These are phyloP conservation scores for Gnatocerus cornutus DNA, from an alignment of 2,888 invertebrate species.

Conservation along the genomic window DNA sequence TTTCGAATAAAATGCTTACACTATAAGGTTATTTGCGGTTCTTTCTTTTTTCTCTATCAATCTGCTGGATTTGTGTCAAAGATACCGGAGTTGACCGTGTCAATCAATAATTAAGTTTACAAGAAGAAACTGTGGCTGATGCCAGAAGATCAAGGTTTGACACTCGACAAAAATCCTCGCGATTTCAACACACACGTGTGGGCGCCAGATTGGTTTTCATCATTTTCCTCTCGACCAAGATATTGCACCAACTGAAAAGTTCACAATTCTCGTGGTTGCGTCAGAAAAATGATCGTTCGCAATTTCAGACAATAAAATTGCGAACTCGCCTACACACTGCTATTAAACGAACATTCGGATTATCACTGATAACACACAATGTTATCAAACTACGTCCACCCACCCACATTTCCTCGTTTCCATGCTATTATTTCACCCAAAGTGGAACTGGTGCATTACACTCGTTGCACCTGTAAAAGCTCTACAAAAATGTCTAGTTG, in stretches of 20 bases:
- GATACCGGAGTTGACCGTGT: constrained; percentile 34
- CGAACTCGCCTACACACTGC: constrained; percentile 36
- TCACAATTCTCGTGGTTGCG: constrained; percentile 12
- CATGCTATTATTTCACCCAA: constrained; percentile 33
- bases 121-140: constrained; percentile 20
- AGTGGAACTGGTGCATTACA: constrained; percentile 40
- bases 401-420: constrained; percentile 31
- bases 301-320: constrained; percentile 38
- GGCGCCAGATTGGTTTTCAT: constrained; percentile 36
- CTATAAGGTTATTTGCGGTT: constrained; percentile 57
- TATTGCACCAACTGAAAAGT: constrained; percentile 23
- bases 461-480: constrained; percentile 47
- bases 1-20: constrained; percentile 60
- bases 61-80: constrained; percentile 46
- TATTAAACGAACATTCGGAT: constrained; percentile 32
- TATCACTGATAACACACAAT: constrained; percentile 43
- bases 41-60: constrained; percentile 39
- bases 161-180: constrained; percentile 10
- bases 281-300: constrained; percentile 20
- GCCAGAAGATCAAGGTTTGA: constrained; percentile 43
- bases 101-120: constrained; percentile 6
- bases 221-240: constrained; percentile 26
- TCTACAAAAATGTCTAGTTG: constrained; percentile 45
- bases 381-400: constrained; percentile 36
- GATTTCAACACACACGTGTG: constrained; percentile 20